A percentile compares a stretch with the other conserved stretches of the same genome.
phyloP scores from a whole-genome alignment of 2,113 vertebrate genomes.

The Oryzias javanicus region DNA sequence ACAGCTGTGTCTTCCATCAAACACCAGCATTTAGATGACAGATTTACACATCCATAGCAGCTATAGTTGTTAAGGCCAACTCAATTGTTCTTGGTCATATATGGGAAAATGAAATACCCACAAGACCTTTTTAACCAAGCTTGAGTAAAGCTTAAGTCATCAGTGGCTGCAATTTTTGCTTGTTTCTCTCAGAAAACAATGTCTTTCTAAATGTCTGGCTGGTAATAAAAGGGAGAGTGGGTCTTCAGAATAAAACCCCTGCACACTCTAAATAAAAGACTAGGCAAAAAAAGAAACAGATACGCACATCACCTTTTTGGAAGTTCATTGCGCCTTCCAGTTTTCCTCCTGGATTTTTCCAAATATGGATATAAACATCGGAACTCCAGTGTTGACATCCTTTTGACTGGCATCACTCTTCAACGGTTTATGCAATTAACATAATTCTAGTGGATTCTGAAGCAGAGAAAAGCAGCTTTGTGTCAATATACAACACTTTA shows the following conservation, averaged over 20 bases:
- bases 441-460: too few species aligned
- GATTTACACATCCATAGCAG: constrained; percentile 1
- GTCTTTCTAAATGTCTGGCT: not conserved
- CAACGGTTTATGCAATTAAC: too few species aligned
- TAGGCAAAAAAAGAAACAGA: too few species aligned
- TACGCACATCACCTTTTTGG: too few species aligned
- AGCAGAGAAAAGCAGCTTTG: too few species aligned
- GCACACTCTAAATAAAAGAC: not conserved
- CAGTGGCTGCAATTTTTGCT: constrained; percentile 1
- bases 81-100: not conserved
- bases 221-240: not conserved
- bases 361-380: too few species aligned
- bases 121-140: not conserved
- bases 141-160: constrained; percentile 1
- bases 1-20: constrained; percentile 17
- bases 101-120: not conserved
- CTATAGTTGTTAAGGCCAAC: constrained; percentile 7
- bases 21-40: not conserved
- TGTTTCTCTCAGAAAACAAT: not conserved
- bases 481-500: too few species aligned
- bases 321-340: too few species aligned
- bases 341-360: too few species aligned
- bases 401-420: too few species aligned
- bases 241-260: not conserved
- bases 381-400: too few species aligned